Evolutionary conservation across 1,140 invertebrate species (phyloP), one percentile per base, ranked within the genome.

Genomic region (Mercenaria mercenaria): DNA sequence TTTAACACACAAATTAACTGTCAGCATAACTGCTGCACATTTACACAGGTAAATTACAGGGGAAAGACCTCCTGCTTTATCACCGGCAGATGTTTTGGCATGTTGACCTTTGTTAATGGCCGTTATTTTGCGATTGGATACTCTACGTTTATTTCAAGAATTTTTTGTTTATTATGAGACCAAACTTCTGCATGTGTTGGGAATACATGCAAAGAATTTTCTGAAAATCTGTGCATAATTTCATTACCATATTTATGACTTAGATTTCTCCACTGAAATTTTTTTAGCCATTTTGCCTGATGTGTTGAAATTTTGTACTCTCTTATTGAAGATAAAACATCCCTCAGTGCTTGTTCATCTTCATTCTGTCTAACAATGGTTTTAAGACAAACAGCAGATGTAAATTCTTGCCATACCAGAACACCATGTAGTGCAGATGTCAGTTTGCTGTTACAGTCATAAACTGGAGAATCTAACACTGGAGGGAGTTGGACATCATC

Each of bases 401-500:
- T 47, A 72, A 92, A 90, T 37, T 88, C 56, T 59, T 88, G 10
- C 89, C 84, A 87, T 18, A 88, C 90, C 23, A 91, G 26, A 69
- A 56, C 56, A 37, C 92, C 88, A 85, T 91, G 82, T 20, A 91
- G 26, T 59, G 92, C 39, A 26, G 80, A 85, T 26, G 88, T 72
- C 50, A 18, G 18, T 37, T 69, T 86, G 43, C 50, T 39, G 13
- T 72, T 76, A 6, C 74, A 82, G 23, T 88, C 61, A 52, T 91
- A 91, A 13, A 92, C 85, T 34, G 86, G 89, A 34, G 61, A 41
- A 80, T 92, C 88, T 29, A 82, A 79, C 10, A 92, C 91, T 64
- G 90, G 92, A 26, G 88, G 92, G 20, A 91, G 59, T 39, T 90
- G 92, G 4, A 92, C 89, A 91, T 90, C 92, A 87, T 92, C 92